Evolutionary conservation across 2,888 invertebrate genomes (phyloP), one percentile per base, ranked within the genome.

Genomic region (Chouioia cunea): DNA sequence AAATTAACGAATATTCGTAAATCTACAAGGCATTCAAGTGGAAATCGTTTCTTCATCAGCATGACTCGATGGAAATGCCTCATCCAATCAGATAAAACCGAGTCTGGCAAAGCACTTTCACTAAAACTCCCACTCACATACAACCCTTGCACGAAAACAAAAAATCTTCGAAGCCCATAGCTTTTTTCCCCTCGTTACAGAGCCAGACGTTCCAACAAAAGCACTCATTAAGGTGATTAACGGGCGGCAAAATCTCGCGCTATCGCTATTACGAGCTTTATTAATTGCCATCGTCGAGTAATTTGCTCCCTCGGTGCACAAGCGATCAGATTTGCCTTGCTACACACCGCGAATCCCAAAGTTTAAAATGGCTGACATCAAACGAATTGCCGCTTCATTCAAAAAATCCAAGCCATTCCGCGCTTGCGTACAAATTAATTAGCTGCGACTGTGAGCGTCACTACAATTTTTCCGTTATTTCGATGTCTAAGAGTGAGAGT

Each of bases 201-300:
- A 36, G 36, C 36, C 36, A 36, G 36, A 36, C 36, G 8, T 48
- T 27, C 53, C 48, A 81, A 83, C 82, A 80, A 83, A 83, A 81
- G 82, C 81, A 80, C 80, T 84, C 82, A 81, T 83, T 82, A 82
- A 81, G 80, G 80, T 82, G 83, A 84, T 83, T 84, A 84, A 84
- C 80, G 82, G 78, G 60, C 62, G 76, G 74, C 77, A 77, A 76
- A 76, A 77, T 53, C 62, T 23, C 44, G 57, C 77, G 76, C 73
- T 76, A 76, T 76, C 78, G 78, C 81, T 80, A 81, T 83, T 82
- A 82, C 80, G 75, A 77, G 81, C 82, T 82, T 83, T 83, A 84
- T 84, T 84, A 84, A 84, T 84, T 84, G 81, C 81, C 82, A 80
- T 83, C 81, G 82, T 81, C 80, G 79, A 79, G 80, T 81, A 83